These are phyloP conservation scores for Poecilia wingei DNA, from an alignment of 2,797 vertebrate genomes.

Conservation along the genomic window DNA sequence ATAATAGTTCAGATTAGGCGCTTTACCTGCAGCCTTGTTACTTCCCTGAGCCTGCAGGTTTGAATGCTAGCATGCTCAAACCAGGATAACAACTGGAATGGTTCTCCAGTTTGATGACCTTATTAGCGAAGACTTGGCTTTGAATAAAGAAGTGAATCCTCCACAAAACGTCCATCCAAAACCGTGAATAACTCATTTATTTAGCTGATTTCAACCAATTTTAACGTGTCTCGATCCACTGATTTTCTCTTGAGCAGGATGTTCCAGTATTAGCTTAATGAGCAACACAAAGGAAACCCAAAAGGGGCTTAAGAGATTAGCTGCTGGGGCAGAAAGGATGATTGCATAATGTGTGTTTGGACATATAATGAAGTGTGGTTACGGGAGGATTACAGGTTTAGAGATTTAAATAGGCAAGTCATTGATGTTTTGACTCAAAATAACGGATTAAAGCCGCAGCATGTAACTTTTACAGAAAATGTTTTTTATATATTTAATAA, in stretches of 20 bases:
- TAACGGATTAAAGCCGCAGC: background rate
- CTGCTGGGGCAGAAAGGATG: slow-evolving; percentile 10
- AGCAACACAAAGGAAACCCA: background rate
- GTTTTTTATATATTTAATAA: no score
- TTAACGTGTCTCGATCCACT: background rate
- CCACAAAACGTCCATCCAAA: background rate
- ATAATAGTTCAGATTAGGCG: background rate
- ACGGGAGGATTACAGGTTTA: background rate
- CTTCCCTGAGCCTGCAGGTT: background rate
- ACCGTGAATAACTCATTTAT: background rate
- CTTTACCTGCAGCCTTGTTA: no score
- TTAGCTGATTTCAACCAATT: background rate
- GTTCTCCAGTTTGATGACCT: background rate
- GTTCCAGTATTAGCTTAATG: slow-evolving; percentile 14
- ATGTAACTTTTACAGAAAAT: no score
- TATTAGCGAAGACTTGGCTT: background rate
- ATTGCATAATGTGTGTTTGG: slow-evolving; percentile 5
- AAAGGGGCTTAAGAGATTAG: slow-evolving; percentile 50
- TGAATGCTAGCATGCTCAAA: background rate
- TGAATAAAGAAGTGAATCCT: background rate
- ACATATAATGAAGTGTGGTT: background rate
- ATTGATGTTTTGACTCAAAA: background rate
- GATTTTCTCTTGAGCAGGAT: slow-evolving; percentile 14
- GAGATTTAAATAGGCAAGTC: accelerated
- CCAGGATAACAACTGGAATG: background rate